These are phyloP conservation scores for Microdon myrmicae DNA, from an alignment of 2,888 invertebrate species.

Conservation along the genomic window DNA sequence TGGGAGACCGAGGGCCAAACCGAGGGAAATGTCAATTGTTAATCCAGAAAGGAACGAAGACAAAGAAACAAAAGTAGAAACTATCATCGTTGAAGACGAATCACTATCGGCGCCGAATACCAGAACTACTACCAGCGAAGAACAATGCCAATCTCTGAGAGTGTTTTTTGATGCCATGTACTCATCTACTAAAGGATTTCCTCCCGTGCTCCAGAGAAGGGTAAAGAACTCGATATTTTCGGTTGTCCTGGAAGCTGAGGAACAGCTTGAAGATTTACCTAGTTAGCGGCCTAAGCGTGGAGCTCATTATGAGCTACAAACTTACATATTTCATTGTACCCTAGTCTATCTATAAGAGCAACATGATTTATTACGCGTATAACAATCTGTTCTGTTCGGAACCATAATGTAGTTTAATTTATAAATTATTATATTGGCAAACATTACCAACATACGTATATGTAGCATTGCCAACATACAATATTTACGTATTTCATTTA, in stretches of 20 bases:
- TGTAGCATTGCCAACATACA: too few species aligned
- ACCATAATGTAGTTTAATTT: too few species aligned
- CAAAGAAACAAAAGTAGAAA: not conserved
- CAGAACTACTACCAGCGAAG: conserved; percentile 8
- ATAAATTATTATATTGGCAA: too few species aligned
- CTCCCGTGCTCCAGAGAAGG: conserved; percentile 5
- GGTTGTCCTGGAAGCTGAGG: conserved; percentile 24
- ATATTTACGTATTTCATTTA: too few species aligned
- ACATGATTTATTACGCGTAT: too few species aligned
- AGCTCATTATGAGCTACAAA: too few species aligned
- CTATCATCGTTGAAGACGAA: not conserved
- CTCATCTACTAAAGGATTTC: conserved; percentile 17
- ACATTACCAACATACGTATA: too few species aligned
- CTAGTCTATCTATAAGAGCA: too few species aligned
- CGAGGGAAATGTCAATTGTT: not conserved
- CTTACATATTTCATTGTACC: too few species aligned
- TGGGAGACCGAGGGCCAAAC: too few species aligned
- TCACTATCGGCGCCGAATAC: not conserved
- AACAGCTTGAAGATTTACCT: conserved; percentile 19
- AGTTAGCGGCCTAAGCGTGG: too few species aligned
- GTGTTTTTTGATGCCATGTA: conserved; percentile 44
- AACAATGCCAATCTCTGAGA: conserved; percentile 22
- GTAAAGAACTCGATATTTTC: conserved; percentile 26
- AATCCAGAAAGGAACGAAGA: conserved; percentile 1
- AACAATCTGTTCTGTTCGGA: too few species aligned